Percentiles rank a stretch among this genome's conserved stretches.
These are phyloP conservation scores for Lepidostoma basale DNA, from an alignment of 1,140 invertebrate genomes.

Conservation along the genomic window DNA sequence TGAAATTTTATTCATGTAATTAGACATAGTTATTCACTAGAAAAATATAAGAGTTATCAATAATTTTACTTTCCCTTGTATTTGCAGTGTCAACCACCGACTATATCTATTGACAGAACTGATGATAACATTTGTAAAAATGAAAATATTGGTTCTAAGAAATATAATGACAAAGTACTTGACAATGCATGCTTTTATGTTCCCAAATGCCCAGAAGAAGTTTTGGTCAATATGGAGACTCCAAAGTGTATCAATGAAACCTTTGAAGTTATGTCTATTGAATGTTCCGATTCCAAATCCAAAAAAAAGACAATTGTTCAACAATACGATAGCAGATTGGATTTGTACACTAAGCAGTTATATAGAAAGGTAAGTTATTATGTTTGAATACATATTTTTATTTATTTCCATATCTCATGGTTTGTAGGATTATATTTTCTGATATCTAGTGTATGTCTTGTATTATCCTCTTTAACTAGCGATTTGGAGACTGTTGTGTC, in stretches of 20 bases:
- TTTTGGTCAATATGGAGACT: background rate
- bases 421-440: too few relatives aligned
- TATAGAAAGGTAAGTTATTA: conserved; percentile 24
- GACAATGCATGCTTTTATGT: conserved; percentile 27
- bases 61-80: too few relatives aligned
- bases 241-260: conserved; percentile 16
- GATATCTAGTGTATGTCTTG: too few relatives aligned
- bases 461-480: too few relatives aligned
- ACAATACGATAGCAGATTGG: conserved; percentile 20
- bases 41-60: too few relatives aligned
- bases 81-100: background rate
- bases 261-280: conserved; percentile 29
- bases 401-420: too few relatives aligned
- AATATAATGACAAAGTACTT: conserved; percentile 17
- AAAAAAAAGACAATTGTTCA: background rate
- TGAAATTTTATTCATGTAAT: too few relatives aligned
- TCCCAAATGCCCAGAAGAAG: conserved; percentile 12
- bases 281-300: conserved; percentile 11
- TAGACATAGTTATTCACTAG: too few relatives aligned
- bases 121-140: background rate
- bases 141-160: conserved; percentile 9
- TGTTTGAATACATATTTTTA: too few relatives aligned
- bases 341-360: background rate
- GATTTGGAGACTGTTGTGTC: too few relatives aligned
- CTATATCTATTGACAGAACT: background rate